Conservation (phyloP, 2,888 invertebrate species). For the Drosophila mimetica region DNA sequence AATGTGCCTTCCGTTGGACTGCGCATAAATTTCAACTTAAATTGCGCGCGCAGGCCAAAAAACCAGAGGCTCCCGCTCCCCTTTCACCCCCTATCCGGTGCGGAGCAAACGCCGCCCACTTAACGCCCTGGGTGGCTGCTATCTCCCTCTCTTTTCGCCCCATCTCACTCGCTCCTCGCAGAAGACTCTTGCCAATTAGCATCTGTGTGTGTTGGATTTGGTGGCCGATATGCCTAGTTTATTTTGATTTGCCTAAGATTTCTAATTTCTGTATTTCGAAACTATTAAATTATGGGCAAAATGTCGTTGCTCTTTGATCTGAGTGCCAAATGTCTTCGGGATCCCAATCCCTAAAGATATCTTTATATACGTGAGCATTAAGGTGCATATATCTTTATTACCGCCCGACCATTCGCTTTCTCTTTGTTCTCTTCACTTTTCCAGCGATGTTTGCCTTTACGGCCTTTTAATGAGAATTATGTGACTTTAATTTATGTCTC, state of each 20-base stretch:
- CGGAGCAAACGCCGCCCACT: conserved; percentile 65
- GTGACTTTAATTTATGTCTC: conserved; percentile 77
- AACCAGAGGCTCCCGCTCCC: conserved; percentile 8
- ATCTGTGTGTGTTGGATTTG: conserved; percentile 38
- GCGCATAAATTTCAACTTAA: conserved; percentile 78
- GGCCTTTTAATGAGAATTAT: conserved; percentile 77
- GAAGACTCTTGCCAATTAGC: conserved; percentile 68
- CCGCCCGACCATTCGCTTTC: conserved; percentile 27
- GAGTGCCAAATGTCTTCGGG: conserved; percentile 57
- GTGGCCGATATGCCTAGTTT: conserved; percentile 59
- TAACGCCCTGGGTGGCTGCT: conserved; percentile 73
- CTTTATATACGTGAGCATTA: background rate
- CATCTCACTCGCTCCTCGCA: conserved; percentile 6
- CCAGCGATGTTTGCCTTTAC: conserved; percentile 60
- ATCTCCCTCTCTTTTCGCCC: conserved; percentile 6
- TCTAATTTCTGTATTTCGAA: conserved; percentile 71
- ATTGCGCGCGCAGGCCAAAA: conserved; percentile 76
- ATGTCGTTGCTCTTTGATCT: conserved; percentile 73
- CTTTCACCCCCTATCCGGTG: background rate
- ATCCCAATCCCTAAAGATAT: background rate
- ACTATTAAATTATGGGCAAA: conserved; percentile 79
- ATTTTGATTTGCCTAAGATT: conserved; percentile 71
- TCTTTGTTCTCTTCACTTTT: conserved; percentile 21
- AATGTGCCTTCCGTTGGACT: conserved; percentile 45
- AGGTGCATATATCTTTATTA: conserved; percentile 27